Evolutionary conservation across 2,888 invertebrate genomes (phyloP), one percentile per base, ranked within the genome.

Genomic region (Isotomurus palustris): DNA sequence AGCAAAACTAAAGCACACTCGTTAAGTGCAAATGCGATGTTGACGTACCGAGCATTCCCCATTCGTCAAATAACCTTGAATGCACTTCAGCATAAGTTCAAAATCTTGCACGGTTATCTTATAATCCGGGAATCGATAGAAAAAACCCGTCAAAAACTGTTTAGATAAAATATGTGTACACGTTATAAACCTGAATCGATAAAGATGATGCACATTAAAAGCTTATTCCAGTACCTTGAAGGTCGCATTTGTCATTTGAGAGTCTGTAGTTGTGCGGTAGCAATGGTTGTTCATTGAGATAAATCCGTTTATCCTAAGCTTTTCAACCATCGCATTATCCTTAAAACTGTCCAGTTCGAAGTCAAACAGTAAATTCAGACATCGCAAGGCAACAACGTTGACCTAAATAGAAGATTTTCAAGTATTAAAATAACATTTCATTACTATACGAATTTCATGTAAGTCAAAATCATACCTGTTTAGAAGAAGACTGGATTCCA

Each of bases 211-310:
- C 36, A 17, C 32, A 49, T 49, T 5, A 19, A 8, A n/a, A n/a
- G n/a, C n/a, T n/a, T n/a, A n/a, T n/a, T n/a, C n/a, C n/a, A 32
- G 2, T 48, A 64, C 64, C 53, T 66, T 66, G 22, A 66, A 66
- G 2, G 62, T 62, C 14, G 62, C 51, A 55, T 62, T 66, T 12
- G 62, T 58, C 27, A 59, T 66, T 47, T 62, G 60, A 14, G 58
- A 47, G 24, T 64, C 63, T 1, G 63, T 56, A 6, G 60, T 57
- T 40, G 60, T 60, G 10, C 56, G 52, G 28, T 60, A 64, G 19
- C 63, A 64, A 52, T 66, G 59, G 38, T 53, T 58, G 19, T 45
- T 62, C 60, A 66, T 66, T 12, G 60, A 51, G 22, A 57, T 51
- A n/a, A 66, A 58, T 3, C 66, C 62, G 36, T 57, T 53, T 24